These are phyloP conservation scores for Syncerus caffer DNA, from an alignment of 2,797 vertebrate genomes.

Conservation along the genomic window DNA sequence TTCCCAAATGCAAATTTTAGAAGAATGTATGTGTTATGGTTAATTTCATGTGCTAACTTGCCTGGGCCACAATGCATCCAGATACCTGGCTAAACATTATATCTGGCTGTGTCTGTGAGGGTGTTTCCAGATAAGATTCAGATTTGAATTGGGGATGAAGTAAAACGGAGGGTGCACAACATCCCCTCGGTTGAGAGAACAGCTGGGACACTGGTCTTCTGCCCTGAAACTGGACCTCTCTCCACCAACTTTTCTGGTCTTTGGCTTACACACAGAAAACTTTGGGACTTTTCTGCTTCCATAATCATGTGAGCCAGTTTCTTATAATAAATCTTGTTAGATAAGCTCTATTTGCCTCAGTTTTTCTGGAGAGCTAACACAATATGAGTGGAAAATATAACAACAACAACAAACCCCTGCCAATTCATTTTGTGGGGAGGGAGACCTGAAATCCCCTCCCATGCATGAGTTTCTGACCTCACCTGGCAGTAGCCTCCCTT, in stretches of 20 bases:
- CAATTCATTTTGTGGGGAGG: neutral
- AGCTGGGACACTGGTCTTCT: neutral
- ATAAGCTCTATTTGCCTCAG: rapidly evolving
- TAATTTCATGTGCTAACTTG: neutral
- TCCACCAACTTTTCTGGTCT: neutral
- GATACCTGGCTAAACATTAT: neutral
- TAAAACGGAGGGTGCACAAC: neutral
- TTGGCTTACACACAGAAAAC: neutral
- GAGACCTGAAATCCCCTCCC: neutral
- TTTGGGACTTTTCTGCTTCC: neutral
- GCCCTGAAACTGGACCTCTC: neutral
- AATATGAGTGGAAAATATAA: neutral
- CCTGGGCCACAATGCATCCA: neutral
- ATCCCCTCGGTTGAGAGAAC: neutral
- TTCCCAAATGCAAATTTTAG: neutral
- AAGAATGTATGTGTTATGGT: neutral
- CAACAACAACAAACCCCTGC: neutral
- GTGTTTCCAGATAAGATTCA: neutral
- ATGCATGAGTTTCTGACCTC: neutral
- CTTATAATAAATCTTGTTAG: neutral
- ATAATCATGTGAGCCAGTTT: neutral
- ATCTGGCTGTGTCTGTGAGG: neutral
- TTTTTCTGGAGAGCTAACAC: neutral
- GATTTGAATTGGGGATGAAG: neutral
- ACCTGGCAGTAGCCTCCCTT: no score